Base-by-base conservation (phyloP, 2,888 invertebrate species). In the Ochropleura plecta region DNA sequence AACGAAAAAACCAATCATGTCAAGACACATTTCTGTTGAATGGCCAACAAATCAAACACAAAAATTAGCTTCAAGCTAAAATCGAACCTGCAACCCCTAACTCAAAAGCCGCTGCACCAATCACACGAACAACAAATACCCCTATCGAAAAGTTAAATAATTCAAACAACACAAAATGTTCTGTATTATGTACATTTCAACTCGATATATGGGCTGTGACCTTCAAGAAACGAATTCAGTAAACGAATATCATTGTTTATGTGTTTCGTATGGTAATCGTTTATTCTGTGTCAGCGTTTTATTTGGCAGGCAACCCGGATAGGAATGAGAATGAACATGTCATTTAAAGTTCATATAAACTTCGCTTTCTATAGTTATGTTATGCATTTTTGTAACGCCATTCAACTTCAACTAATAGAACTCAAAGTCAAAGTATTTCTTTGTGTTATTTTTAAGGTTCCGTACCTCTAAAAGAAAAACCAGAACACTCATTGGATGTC, bases 241-340 rank as follows among this genome's bases (percentile, higher is more conserved):
- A 62, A 76, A 51, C 46, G 44, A 62, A 77, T 70, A 10, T 12
- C 49, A 62, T 30, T 82, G n/a, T 82, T 76, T 82, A 78, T 67
- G 10, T 16, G 16, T 53, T 63, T 18, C 48, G 18, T 48, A 64
- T 82, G 78, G 63, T 76, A 82, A 82, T 82, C 62, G 20, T 70
- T 70, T 70, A 65, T 82, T 66, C 62, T 57, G 55, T 82, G 77
- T 66, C 55, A 62, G 60, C 66, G 8, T 82, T 82, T 53, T 65
- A 66, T 66, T 79, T 79, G 70, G 83, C 69, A 82, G 82, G 18
- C 16, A 40, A 55, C 51, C 49, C 40, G 62, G 62, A 44, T 65
- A 51, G 51, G 1, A 44, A 69, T 62, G 40, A 55, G 16, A 51
- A 63, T 42, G 63, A 59, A 57, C 18, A 64, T 48, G 49, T 48